A percentile compares a stretch with the other conserved stretches of the same genome.
These are phyloP conservation scores for Narcine bancroftii DNA, from an alignment of 2,113 vertebrate species.

Conservation along the genomic window DNA sequence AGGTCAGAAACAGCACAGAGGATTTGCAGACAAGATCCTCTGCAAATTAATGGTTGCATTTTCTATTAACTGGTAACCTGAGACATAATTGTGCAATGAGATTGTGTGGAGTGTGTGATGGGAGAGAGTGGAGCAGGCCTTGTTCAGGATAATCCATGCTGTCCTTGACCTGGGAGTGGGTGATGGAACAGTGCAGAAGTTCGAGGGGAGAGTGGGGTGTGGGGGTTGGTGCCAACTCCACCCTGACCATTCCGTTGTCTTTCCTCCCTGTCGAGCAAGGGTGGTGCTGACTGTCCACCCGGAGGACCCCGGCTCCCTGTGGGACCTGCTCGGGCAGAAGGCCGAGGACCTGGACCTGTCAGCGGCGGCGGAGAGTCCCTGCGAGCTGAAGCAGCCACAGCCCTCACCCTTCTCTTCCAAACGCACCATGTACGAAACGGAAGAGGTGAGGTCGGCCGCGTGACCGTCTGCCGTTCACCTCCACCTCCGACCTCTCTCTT, in stretches of 20 bases:
- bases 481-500: not conserved
- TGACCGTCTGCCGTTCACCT: too few species aligned
- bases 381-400: slow-evolving; percentile 67
- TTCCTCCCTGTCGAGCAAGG: slow-evolving; percentile 41
- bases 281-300: slow-evolving; percentile 55
- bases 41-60: too few species aligned
- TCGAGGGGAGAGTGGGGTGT: too few species aligned
- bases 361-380: slow-evolving; percentile 71
- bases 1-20: slow-evolving; percentile 37
- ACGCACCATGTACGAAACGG: slow-evolving; percentile 85
- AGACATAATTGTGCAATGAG: too few species aligned
- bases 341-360: slow-evolving; percentile 62
- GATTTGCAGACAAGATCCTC: too few species aligned
- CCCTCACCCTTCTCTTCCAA: slow-evolving; percentile 84
- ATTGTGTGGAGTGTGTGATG: not conserved
- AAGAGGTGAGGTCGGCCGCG: slow-evolving; percentile 61
- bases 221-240: too few species aligned
- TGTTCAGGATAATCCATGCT: too few species aligned
- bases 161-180: not conserved
- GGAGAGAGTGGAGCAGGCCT: too few species aligned
- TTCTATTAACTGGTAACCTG: too few species aligned
- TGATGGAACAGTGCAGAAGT: not conserved
- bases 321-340: slow-evolving; percentile 47
- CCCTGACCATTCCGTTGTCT: not conserved
- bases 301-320: slow-evolving; percentile 44